phyloP scores from a whole-genome alignment of 37 sponge, comb jelly and placozoan species.

The Bolinopsis microptera region DNA sequence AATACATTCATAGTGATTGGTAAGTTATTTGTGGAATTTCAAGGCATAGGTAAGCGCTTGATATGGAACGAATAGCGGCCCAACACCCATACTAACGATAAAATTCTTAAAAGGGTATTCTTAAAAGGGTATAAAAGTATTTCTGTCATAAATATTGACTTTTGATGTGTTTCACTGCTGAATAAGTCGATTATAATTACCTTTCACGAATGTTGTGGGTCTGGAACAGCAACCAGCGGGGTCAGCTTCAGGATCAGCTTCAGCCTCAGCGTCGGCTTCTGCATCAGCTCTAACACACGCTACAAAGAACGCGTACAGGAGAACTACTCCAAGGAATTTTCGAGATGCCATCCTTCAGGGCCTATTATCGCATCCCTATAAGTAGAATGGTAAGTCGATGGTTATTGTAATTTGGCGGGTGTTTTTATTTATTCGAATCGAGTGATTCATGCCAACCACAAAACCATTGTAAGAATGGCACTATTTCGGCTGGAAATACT shows the following conservation, averaged over 20 bases:
- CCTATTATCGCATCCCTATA: not conserved
- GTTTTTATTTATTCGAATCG: too few relatives aligned
- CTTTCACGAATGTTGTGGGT: slow-evolving; percentile 48
- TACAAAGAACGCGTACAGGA: not conserved
- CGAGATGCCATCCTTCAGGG: slow-evolving; percentile 3
- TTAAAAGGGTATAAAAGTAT: too few relatives aligned
- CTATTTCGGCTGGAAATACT: too few relatives aligned
- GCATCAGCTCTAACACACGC: not conserved
- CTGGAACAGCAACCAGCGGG: slow-evolving; percentile 52
- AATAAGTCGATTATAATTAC: too few relatives aligned
- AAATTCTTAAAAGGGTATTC: too few relatives aligned
- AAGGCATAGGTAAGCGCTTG: not conserved
- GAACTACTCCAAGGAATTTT: not conserved
- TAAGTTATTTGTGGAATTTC: too few relatives aligned
- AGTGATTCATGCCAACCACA: too few relatives aligned
- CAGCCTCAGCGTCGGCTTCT: slow-evolving; percentile 22
- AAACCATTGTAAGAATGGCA: too few relatives aligned
- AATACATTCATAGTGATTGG: too few relatives aligned
- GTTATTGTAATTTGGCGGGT: too few relatives aligned
- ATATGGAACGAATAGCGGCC: not conserved
- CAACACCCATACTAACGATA: too few relatives aligned
- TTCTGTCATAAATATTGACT: too few relatives aligned
- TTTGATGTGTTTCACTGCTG: not conserved
- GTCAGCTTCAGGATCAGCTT: slow-evolving; percentile 38
- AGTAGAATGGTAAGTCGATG: not conserved